phyloP scores from a whole-genome alignment of 2,113 vertebrate species.

The Indicator maculatus region DNA sequence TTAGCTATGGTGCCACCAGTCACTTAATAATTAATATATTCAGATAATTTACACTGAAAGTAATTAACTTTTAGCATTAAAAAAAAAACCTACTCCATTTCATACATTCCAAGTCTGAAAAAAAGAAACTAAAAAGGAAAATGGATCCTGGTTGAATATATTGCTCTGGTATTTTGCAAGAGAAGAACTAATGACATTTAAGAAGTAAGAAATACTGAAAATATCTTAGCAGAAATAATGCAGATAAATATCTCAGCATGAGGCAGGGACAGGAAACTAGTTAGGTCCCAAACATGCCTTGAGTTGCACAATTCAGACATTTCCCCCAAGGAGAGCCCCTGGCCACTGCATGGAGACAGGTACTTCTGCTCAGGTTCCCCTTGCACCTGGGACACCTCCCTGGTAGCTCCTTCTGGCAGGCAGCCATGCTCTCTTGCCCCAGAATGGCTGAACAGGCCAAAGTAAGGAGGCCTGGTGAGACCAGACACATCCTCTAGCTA shows the following conservation, averaged over 20 bases:
- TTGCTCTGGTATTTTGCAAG: neutral
- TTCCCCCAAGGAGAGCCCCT: accelerated
- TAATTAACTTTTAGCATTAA: neutral
- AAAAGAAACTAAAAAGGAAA: neutral
- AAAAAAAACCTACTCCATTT: neutral
- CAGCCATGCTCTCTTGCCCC: no score
- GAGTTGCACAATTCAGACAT: neutral
- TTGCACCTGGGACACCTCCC: neutral
- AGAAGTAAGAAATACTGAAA: neutral
- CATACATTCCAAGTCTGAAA: neutral
- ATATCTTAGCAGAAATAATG: neutral
- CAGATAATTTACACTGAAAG: neutral
- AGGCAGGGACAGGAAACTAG: neutral
- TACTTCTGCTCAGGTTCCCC: neutral
- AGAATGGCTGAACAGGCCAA: neutral
- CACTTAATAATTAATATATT: constrained; percentile 16
- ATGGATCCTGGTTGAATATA: neutral
- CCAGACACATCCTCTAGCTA: accelerated
- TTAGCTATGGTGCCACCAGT: neutral
- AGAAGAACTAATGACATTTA: neutral
- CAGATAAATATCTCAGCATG: neutral
- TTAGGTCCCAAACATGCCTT: neutral
- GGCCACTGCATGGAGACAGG: accelerated
- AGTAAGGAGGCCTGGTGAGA: neutral
- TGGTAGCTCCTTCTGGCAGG: neutral